A percentile compares a stretch with the other conserved stretches of the same genome.
These are phyloP conservation scores for Nanger granti DNA, from an alignment of 2,113 vertebrate genomes.

Conservation along the genomic window DNA sequence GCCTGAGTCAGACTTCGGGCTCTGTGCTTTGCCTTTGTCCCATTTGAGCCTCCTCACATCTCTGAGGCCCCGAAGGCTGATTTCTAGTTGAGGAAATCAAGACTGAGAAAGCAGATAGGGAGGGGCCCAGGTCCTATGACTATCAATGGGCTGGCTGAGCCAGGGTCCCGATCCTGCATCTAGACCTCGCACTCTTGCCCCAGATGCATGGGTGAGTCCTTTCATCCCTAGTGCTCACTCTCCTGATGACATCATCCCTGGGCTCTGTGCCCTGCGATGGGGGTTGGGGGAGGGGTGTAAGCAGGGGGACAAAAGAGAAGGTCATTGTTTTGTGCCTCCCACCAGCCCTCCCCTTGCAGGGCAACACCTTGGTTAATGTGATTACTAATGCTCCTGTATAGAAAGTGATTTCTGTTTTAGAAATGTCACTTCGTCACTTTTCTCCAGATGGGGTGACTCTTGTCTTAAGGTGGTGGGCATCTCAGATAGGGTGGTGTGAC, in stretches of 20 bases:
- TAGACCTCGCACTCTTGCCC: background rate
- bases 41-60: background rate
- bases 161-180: too few species aligned
- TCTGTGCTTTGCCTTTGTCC: background rate
- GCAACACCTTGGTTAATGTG: background rate
- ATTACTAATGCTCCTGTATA: background rate
- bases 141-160: background rate
- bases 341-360: background rate
- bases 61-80: background rate
- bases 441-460: slow-evolving; percentile 53
- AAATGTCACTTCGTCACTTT: background rate
- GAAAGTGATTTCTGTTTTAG: background rate
- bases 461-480: slow-evolving; percentile 58
- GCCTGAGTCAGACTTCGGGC: too few species aligned
- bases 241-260: too few species aligned
- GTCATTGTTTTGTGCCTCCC: background rate
- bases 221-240: fast-evolving
- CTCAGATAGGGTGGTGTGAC: background rate
- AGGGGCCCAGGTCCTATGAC: background rate
- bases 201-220: fast-evolving
- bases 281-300: background rate
- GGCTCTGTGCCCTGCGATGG: background rate
- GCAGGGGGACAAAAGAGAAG: background rate
- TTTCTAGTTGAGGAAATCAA: background rate
- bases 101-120: background rate